Evolutionary conservation across 2,113 vertebrate genomes (phyloP).

Genomic region (Helogale parvula): DNA sequence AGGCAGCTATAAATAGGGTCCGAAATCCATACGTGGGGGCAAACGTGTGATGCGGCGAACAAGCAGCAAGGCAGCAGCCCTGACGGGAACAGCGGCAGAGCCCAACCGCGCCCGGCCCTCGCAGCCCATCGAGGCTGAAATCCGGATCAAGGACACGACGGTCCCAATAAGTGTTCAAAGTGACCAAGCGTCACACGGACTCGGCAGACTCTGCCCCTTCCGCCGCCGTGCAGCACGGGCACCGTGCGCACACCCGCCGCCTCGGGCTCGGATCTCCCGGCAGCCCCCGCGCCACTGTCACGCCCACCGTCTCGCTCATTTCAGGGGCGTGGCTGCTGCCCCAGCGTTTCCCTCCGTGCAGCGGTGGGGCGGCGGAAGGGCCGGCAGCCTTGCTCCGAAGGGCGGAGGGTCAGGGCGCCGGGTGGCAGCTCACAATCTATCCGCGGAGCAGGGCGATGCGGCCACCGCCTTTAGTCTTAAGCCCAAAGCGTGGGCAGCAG

Average conservation of each 20-base stretch:
- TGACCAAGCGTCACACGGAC: background rate
- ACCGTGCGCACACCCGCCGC: background rate
- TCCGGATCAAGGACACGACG: background rate
- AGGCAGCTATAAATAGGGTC: slow-evolving; percentile 44
- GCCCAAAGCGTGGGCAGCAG: background rate
- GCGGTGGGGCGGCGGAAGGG: background rate
- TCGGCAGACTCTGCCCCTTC: background rate
- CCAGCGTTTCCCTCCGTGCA: background rate
- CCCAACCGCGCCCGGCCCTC: background rate
- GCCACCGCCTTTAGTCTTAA: background rate
- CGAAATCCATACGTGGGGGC: background rate
- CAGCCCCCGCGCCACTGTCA: accelerated
- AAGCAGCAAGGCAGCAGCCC: background rate
- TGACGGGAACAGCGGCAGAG: accelerated
- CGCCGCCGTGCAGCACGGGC: accelerated
- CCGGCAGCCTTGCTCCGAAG: background rate
- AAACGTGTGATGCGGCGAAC: background rate
- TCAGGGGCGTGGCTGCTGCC: background rate
- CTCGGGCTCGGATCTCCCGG: background rate
- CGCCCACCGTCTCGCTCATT: background rate
- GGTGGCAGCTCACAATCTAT: background rate
- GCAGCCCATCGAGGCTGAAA: background rate
- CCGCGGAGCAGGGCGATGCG: background rate
- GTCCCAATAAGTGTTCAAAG: background rate
- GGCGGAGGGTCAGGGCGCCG: background rate